Evolutionary conservation across 2,113 vertebrate genomes (phyloP), one percentile per base, ranked within the genome.

Genomic region (Tiliqua scincoides): DNA sequence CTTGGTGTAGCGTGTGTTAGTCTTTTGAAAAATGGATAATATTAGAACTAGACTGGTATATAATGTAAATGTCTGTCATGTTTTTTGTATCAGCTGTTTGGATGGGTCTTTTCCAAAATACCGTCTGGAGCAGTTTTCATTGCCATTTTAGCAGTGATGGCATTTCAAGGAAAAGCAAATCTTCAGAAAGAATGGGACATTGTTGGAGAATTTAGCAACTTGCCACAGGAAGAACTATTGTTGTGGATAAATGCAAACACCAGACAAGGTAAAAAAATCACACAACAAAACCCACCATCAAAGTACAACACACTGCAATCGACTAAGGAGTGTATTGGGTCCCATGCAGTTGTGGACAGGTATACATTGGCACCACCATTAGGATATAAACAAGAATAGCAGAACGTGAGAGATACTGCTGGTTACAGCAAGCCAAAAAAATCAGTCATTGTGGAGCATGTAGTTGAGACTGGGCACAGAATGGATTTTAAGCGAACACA

Each of bases 141-240:
- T 91, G 96, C 94, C 30, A 86, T 99, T 67, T 80, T 99, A 90
- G 97, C 97, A 87, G 90, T 98, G 89, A 99, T 99, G 99, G 97
- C 98, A 12, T 84, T 98, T 59, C 98, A 99, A 87, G 99, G 99
- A 8, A 96, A 97, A 54, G 93, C 97, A 90, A 99, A 99, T 93
- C 97, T 99, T 70, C 97, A 98, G 93, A 96, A 95, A 73, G 98
- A 99, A 90, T 98, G 98, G 98, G 97, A 94, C 35, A 98, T 99
- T 87, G 98, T 99, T 27, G 99, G 99, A 85, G 98, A 99, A 92
- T 99, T 99, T 94, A 99, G 98, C 95, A 99, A 99, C 93, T 93
- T 99, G 85, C 98, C 99, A 0, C 99, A 99, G 94, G 99, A 99
- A 87, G 98, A 99, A 87, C 97, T 99, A 83, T 93, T 99, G 89